Evolutionary conservation across 2,888 invertebrate genomes (phyloP).

Genomic region (Drosophila basisetae): DNA sequence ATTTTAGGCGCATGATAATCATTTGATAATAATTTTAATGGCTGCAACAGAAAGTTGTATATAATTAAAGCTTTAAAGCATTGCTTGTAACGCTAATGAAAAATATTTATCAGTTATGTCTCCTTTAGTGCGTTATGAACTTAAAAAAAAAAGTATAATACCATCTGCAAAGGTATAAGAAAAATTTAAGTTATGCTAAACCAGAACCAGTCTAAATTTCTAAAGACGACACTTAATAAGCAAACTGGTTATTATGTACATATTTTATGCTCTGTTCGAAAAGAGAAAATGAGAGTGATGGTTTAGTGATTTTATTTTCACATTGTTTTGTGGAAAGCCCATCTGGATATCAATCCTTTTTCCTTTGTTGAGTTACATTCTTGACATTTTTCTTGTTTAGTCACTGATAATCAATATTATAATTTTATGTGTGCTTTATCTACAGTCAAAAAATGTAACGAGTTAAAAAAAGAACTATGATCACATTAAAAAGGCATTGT

Average conservation of each 20-base stretch:
- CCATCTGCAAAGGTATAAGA: neutral
- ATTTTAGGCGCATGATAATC: neutral
- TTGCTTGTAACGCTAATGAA: neutral
- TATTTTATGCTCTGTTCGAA: neutral
- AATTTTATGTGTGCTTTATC: neutral
- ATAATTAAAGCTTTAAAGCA: neutral
- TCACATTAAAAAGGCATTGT: neutral
- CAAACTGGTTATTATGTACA: neutral
- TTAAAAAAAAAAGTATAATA: neutral
- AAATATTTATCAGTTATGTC: neutral
- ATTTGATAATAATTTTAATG: neutral
- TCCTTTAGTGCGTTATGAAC: neutral
- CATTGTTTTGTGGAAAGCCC: neutral
- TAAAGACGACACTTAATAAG: conserved; percentile 3
- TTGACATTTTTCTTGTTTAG: neutral
- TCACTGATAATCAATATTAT: neutral
- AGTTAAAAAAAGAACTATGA: neutral
- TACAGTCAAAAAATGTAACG: neutral
- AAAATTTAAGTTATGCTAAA: conserved; percentile 2
- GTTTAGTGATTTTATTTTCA: neutral
- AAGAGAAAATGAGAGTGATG: neutral
- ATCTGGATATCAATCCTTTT: neutral
- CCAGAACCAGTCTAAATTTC: conserved; percentile 28
- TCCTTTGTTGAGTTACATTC: neutral
- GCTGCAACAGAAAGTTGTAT: neutral